These are phyloP conservation scores for Cynaeus angustus DNA, from an alignment of 2,888 invertebrate genomes.

Conservation along the genomic window DNA sequence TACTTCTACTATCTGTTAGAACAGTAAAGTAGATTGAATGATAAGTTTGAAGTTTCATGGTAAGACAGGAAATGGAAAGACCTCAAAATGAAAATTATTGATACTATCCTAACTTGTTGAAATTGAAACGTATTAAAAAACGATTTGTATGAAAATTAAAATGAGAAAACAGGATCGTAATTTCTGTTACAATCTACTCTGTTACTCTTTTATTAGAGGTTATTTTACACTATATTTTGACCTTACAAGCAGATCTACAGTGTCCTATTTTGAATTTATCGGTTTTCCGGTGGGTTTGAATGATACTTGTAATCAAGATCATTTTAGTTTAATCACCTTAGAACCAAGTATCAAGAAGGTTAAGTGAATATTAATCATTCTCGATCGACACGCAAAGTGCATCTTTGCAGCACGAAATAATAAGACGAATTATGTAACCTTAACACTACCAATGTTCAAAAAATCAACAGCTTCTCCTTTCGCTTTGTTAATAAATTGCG, in stretches of 20 bases:
- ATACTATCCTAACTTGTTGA: neutral
- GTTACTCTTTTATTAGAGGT: neutral
- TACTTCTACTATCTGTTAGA: neutral
- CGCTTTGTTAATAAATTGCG: too few species aligned
- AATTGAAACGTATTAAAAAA: neutral
- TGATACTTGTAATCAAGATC: neutral
- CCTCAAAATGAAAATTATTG: neutral
- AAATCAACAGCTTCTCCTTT: too few species aligned
- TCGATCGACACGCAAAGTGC: neutral
- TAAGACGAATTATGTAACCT: too few species aligned
- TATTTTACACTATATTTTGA: neutral
- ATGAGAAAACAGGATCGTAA: neutral
- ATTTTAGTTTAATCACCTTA: conserved; percentile 1
- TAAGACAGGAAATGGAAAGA: neutral
- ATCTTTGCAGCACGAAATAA: neutral
- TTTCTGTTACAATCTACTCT: neutral
- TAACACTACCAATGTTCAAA: too few species aligned
- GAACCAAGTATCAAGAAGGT: conserved; percentile 2
- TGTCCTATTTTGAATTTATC: neutral
- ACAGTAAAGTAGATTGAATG: conserved; percentile 17
- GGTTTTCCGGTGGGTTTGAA: neutral
- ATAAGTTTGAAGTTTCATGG: conserved; percentile 15
- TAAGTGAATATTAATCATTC: conserved; percentile 10
- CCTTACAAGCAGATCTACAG: neutral
- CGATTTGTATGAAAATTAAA: neutral